Evolutionary conservation across 2,113 vertebrate genomes (phyloP).

Genomic region (Apaloderma vittatum): DNA sequence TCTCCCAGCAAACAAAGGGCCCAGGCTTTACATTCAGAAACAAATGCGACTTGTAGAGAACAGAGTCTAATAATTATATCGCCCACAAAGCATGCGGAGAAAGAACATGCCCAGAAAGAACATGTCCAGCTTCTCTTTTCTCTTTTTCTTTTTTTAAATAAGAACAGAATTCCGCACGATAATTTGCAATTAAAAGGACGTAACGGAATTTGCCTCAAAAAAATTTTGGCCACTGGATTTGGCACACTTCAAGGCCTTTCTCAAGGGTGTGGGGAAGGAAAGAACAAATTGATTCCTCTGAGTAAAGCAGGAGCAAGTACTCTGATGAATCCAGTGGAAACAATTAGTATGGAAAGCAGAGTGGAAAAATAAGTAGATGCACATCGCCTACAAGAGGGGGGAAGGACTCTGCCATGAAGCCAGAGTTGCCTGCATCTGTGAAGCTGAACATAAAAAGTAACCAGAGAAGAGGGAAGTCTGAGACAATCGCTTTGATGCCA

Average conservation of each 20-base stretch:
- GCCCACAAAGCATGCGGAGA: slow-evolving; percentile 70
- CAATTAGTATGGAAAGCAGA: not conserved
- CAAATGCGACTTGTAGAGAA: slow-evolving; percentile 71
- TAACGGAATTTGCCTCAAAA: slow-evolving; percentile 71
- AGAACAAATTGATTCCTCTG: slow-evolving; percentile 21
- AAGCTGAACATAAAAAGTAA: not conserved
- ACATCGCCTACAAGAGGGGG: not conserved
- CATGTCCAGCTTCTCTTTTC: slow-evolving; percentile 40
- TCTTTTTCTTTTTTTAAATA: not conserved
- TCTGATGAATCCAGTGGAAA: slow-evolving; percentile 33
- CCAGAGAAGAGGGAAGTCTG: not conserved
- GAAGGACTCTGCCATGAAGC: not conserved
- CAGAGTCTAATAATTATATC: slow-evolving; percentile 64
- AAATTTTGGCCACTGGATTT: not conserved
- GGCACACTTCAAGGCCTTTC: slow-evolving; percentile 22
- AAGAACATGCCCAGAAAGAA: slow-evolving; percentile 72
- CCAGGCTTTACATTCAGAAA: slow-evolving; percentile 62
- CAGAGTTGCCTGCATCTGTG: not conserved
- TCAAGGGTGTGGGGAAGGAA: slow-evolving; percentile 6
- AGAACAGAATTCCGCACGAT: slow-evolving; percentile 67
- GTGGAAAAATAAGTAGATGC: not conserved
- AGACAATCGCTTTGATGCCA: not conserved
- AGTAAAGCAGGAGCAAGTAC: not conserved
- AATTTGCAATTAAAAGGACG: slow-evolving; percentile 77
- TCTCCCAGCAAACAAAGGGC: slow-evolving; percentile 50